Evolutionary conservation across 1,140 invertebrate species (phyloP).

Genomic region (Triops longicaudatus): DNA sequence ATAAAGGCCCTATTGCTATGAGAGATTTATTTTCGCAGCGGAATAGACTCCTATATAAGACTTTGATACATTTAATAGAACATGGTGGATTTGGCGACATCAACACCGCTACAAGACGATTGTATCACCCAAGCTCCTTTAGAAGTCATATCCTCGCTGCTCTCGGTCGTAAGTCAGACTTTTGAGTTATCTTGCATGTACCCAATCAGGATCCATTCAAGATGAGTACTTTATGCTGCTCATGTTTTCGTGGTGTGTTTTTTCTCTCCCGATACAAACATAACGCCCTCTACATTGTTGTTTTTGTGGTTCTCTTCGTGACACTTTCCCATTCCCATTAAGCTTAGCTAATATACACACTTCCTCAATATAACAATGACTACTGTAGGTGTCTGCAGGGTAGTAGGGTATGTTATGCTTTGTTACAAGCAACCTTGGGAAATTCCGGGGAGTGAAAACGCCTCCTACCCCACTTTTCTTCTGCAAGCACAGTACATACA

Average conservation of each 20-base stretch:
- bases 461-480: not conserved
- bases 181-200: not conserved
- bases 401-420: too few relatives aligned
- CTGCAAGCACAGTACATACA: not conserved
- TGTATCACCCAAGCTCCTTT: conserved; percentile 62
- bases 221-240: not conserved
- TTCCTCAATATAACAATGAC: not conserved
- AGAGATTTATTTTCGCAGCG: too few relatives aligned
- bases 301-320: not conserved
- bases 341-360: not conserved
- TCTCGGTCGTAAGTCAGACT: conserved; percentile 46
- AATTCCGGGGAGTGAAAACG: too few relatives aligned
- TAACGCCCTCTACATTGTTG: not conserved
- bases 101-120: conserved; percentile 70
- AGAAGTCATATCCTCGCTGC: conserved; percentile 61
- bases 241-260: not conserved
- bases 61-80: conserved; percentile 45
- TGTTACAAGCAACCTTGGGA: too few relatives aligned
- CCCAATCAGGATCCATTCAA: conserved; percentile 33
- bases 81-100: conserved; percentile 67
- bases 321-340: conserved; percentile 32
- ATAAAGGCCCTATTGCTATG: too few relatives aligned
- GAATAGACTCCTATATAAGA: not conserved
- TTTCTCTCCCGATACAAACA: not conserved
- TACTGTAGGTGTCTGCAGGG: too few relatives aligned